phyloP scores from a whole-genome alignment of 2,888 invertebrate species.

The Troides aeacus region DNA sequence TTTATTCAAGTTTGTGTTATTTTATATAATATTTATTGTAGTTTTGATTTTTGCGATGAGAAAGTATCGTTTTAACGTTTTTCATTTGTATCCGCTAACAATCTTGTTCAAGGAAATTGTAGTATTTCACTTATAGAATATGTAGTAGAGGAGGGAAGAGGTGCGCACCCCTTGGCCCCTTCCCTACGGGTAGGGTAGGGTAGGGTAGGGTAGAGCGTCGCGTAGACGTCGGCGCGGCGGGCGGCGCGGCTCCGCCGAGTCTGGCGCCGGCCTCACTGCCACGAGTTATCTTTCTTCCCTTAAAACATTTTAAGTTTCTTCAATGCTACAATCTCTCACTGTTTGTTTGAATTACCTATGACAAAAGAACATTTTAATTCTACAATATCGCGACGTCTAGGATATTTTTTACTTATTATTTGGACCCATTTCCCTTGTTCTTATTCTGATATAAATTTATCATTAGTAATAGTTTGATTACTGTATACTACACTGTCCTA shows the following conservation, averaged over 20 bases:
- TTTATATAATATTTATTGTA: neutral
- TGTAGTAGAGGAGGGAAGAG: neutral
- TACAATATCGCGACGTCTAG: neutral
- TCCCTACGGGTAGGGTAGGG: conserved; percentile 23
- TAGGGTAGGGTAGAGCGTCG: conserved; percentile 24
- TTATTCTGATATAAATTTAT: too few species aligned
- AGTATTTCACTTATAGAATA: conserved; percentile 13
- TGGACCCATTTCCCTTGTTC: too few species aligned
- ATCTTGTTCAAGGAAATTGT: conserved; percentile 15
- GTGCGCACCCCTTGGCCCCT: neutral
- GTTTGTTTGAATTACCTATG: neutral
- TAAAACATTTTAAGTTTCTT: conserved; percentile 35
- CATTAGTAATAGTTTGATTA: too few species aligned
- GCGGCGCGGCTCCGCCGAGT: conserved; percentile 57
- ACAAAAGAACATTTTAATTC: neutral
- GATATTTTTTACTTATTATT: neutral
- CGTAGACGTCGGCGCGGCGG: conserved; percentile 34
- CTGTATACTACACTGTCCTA: too few species aligned
- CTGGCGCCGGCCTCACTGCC: conserved; percentile 48
- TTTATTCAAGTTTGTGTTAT: neutral
- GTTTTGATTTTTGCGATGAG: too few species aligned
- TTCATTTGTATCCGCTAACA: conserved; percentile 3
- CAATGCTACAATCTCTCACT: neutral
- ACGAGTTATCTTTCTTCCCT: conserved; percentile 47
- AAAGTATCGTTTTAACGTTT: neutral